phyloP scores from a whole-genome alignment of 2,113 vertebrate species.

The Hydrochoerus hydrochaeris region DNA sequence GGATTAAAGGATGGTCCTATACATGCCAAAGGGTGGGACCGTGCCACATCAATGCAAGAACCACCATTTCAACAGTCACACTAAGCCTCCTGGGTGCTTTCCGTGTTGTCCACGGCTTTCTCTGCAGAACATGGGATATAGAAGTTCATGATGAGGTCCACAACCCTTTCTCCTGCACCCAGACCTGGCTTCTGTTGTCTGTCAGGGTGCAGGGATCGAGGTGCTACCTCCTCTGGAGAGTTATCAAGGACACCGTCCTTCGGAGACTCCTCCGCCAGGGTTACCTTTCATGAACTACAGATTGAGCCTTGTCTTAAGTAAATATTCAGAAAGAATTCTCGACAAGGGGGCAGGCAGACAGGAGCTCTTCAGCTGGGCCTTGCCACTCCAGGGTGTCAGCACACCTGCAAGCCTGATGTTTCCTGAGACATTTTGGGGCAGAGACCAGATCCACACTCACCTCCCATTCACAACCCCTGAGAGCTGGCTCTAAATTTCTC shows the following conservation, averaged over 20 bases:
- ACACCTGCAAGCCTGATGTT: fast-evolving
- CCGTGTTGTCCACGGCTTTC: fast-evolving
- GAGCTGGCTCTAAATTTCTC: not conserved
- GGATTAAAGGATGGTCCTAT: fast-evolving
- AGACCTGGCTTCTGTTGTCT: fast-evolving
- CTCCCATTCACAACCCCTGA: fast-evolving
- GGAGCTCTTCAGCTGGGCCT: fast-evolving
- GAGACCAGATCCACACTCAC: fast-evolving
- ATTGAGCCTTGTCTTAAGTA: not conserved
- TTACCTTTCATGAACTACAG: fast-evolving
- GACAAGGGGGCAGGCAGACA: fast-evolving
- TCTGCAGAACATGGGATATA: fast-evolving
- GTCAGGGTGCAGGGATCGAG: fast-evolving
- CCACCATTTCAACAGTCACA: fast-evolving
- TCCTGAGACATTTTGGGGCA: fast-evolving
- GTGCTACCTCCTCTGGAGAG: not conserved
- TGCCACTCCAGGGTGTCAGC: fast-evolving
- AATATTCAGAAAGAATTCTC: not conserved
- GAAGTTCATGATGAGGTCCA: not conserved
- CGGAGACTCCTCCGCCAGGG: fast-evolving
- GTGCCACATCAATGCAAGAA: fast-evolving
- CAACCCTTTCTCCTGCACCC: fast-evolving
- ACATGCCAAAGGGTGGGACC: fast-evolving
- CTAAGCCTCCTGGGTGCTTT: fast-evolving
- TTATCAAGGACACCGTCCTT: fast-evolving